Conservation (phyloP, 2,888 invertebrate genomes). For the Epinotia ramella region DNA sequence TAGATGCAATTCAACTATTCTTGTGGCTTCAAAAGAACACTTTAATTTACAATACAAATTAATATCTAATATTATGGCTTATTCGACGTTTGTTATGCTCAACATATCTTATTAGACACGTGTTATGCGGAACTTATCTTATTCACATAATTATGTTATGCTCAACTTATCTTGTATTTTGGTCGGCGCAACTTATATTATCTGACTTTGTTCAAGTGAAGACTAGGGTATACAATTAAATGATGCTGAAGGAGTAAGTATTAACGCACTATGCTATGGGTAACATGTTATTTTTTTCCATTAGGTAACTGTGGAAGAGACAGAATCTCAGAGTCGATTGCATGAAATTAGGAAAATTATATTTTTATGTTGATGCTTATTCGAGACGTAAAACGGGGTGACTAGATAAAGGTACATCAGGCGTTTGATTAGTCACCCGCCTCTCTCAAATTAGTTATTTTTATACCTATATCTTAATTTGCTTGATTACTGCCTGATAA, state of each 20-base stretch:
- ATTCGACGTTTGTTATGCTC: slow-evolving; percentile 46
- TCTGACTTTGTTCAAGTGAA: slow-evolving; percentile 47
- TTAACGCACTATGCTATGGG: not conserved
- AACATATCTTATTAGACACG: slow-evolving; percentile 51
- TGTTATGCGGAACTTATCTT: slow-evolving; percentile 52
- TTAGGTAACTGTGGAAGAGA: not conserved
- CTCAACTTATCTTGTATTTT: slow-evolving; percentile 59
- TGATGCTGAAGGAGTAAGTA: not conserved
- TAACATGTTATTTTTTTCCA: not conserved
- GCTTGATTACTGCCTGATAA: too few species aligned
- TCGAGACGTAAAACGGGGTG: too few species aligned
- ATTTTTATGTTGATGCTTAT: too few species aligned
- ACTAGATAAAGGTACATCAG: too few species aligned
- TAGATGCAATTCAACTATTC: slow-evolving; percentile 19
- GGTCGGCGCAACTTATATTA: slow-evolving; percentile 67
- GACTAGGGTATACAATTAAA: slow-evolving; percentile 10
- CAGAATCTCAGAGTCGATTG: too few species aligned
- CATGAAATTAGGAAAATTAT: too few species aligned
- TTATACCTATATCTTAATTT: too few species aligned
- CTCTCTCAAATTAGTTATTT: too few species aligned
- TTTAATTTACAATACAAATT: slow-evolving; percentile 35
- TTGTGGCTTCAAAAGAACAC: slow-evolving; percentile 23
- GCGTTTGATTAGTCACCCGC: too few species aligned
- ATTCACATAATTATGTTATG: slow-evolving; percentile 39
- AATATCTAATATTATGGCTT: slow-evolving; percentile 35